Evolutionary conservation across 2,888 invertebrate genomes (phyloP).

Genomic region (Eupithecia vulgata): DNA sequence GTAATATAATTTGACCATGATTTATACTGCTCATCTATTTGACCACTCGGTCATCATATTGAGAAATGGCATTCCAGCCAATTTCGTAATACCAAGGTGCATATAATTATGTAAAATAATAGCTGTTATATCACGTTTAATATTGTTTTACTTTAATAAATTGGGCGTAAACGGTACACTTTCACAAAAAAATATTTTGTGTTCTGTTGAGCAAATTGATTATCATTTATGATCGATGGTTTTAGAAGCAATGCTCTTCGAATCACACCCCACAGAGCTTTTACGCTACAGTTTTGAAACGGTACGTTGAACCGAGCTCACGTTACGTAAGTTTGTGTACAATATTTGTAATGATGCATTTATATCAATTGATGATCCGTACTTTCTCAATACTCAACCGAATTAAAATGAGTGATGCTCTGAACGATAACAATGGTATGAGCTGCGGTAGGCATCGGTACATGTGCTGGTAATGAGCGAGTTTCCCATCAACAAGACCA

Average conservation of each 20-base stretch:
- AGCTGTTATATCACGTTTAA: slow-evolving; percentile 35
- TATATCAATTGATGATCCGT: slow-evolving; percentile 69
- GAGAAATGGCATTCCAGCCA: slow-evolving; percentile 47
- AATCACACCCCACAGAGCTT: slow-evolving; percentile 54
- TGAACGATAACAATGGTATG: slow-evolving; percentile 66
- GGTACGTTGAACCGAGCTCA: slow-evolving; percentile 60
- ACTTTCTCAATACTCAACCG: slow-evolving; percentile 54
- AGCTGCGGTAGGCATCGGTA: slow-evolving; percentile 44
- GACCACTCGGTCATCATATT: slow-evolving; percentile 30
- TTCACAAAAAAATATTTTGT: slow-evolving; percentile 37
- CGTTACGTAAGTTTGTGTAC: slow-evolving; percentile 60
- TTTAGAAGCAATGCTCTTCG: neutral
- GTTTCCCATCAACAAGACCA: slow-evolving; percentile 44
- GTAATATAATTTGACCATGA: slow-evolving; percentile 29
- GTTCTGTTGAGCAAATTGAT: slow-evolving; percentile 31
- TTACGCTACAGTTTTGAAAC: slow-evolving; percentile 55
- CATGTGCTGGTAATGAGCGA: slow-evolving; percentile 46
- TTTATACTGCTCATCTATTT: slow-evolving; percentile 31
- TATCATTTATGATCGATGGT: slow-evolving; percentile 4
- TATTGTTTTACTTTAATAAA: slow-evolving; percentile 37
- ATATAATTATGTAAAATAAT: slow-evolving; percentile 41
- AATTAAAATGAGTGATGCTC: slow-evolving; percentile 76
- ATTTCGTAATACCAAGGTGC: slow-evolving; percentile 52
- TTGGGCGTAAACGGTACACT: slow-evolving; percentile 17
- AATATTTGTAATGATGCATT: slow-evolving; percentile 67